Base-by-base conservation (phyloP, 2,113 vertebrate genomes). In the Petroica traversi region DNA sequence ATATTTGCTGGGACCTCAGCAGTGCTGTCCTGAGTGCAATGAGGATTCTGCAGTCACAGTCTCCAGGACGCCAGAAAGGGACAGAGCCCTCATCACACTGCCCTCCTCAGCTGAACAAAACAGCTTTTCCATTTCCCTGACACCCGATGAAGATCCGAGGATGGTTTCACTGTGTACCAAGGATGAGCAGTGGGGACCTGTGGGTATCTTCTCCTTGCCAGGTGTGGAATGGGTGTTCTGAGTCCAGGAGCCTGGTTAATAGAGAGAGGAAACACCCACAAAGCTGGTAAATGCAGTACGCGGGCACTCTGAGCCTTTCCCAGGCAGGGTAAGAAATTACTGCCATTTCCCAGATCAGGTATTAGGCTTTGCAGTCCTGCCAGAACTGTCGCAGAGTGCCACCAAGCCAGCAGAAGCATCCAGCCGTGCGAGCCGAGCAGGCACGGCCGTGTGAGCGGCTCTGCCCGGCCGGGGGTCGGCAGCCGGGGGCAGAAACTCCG, bases 341-440 rank as follows among this genome's bases (percentile, higher is more conserved):
- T 71, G 67, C 33, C 7, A 0, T 74, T 73, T 77, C 62, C 52
- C 63, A 59, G 38, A 38, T 72, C 24, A 67, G 34, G 13, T 13
- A 1, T 5, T 13, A 15, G 67, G 72, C 48, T 31, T 8, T n/a
- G 34, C 34, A 41, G 43, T 23, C 38, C 54, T n/a, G 58, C 48
- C 62, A 45, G 54, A 25, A 3, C 3, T 9, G 22, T 7, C 1
- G 1, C 71, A 4, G 12, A 2, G 19, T 31, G 55, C 19, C 58
- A 10, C 15, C 43, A n/a, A 8, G 5, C 9, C 84, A 10, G 51
- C 75, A 49, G 72, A 3, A 38, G 52, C 43, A 4, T 4, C 15
- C 10, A 0, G 58, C 40, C 24, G 0, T 0, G 46, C 33, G 0
- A 8, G 11, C 8, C 66, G 0, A 54, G 26, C 45, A 14, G 46